Percentiles rank a stretch among this genome's conserved stretches.
Conservation (phyloP, 35 echinoderm and acorn worm genomes). For the Ophiothrix spiculata region DNA sequence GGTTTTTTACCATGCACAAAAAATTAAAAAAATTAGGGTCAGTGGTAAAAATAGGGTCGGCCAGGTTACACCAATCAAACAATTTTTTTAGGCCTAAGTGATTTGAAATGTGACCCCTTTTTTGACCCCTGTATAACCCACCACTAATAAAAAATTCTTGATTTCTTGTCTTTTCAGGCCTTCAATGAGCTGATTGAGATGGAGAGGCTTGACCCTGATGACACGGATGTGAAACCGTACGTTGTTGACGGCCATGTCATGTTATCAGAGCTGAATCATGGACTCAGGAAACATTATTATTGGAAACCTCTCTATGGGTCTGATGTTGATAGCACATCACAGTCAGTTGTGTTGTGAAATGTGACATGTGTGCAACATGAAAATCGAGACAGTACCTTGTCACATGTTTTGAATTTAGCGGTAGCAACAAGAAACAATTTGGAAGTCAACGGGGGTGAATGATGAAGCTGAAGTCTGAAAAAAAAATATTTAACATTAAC, state of each 20-base stretch:
- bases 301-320: slow-evolving; percentile 91
- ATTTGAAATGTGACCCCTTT: no score
- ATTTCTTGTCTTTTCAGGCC: slow-evolving; percentile 41
- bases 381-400: no score
- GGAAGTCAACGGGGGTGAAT: no score
- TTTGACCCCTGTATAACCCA: neutral
- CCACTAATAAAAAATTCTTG: neutral
- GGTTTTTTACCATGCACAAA: no score
- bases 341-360: neutral
- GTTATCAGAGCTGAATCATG: slow-evolving; percentile 79
- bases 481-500: no score
- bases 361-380: neutral
- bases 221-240: slow-evolving; percentile 91
- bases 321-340: slow-evolving; percentile 53
- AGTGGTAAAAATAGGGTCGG: no score
- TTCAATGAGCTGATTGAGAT: slow-evolving; percentile 70
- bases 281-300: slow-evolving; percentile 85
- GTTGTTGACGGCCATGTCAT: slow-evolving; percentile 74
- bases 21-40: no score
- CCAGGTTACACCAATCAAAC: no score
- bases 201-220: slow-evolving; percentile 52
- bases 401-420: no score
- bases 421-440: no score
- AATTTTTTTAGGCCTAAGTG: no score
- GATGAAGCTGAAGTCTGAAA: no score